These are phyloP conservation scores for Lingula anatina DNA, from an alignment of 2,888 invertebrate genomes.

Conservation along the genomic window DNA sequence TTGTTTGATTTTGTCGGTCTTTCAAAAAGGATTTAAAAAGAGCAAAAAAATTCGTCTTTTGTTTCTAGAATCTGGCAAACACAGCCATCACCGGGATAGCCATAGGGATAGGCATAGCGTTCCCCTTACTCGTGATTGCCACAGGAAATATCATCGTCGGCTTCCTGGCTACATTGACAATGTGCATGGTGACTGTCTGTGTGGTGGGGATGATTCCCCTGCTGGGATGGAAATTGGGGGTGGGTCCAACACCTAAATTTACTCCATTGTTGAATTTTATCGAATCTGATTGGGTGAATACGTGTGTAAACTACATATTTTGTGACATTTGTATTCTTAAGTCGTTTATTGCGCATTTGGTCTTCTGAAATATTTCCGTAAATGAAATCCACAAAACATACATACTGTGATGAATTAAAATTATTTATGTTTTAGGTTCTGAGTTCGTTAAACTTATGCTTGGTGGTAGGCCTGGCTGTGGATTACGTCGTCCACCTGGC, in stretches of 20 bases:
- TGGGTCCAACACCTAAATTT: too few relatives aligned
- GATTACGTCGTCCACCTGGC: conserved; percentile 44
- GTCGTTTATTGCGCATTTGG: too few relatives aligned
- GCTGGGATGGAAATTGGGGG: conserved; percentile 45
- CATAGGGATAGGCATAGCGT: conserved; percentile 32
- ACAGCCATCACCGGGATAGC: conserved; percentile 36
- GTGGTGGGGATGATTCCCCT: conserved; percentile 42
- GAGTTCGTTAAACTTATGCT: conserved; percentile 40
- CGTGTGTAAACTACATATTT: too few relatives aligned
- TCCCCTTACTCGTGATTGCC: conserved; percentile 34
- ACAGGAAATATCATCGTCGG: conserved; percentile 40
- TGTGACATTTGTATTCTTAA: too few relatives aligned
- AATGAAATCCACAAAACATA: neutral
- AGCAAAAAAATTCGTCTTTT: too few relatives aligned
- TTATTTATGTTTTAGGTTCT: conserved; percentile 20
- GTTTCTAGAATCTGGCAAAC: conserved; percentile 29
- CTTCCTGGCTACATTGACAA: conserved; percentile 33
- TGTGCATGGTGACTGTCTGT: too few relatives aligned
- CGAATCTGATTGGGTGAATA: too few relatives aligned
- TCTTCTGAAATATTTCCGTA: too few relatives aligned
- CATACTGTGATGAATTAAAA: too few relatives aligned
- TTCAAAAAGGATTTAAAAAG: too few relatives aligned
- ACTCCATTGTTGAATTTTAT: too few relatives aligned
- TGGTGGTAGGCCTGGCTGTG: conserved; percentile 41
- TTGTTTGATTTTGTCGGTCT: too few relatives aligned